These are phyloP conservation scores for Cuculus canorus DNA, from an alignment of 2,797 vertebrate genomes.

Conservation along the genomic window DNA sequence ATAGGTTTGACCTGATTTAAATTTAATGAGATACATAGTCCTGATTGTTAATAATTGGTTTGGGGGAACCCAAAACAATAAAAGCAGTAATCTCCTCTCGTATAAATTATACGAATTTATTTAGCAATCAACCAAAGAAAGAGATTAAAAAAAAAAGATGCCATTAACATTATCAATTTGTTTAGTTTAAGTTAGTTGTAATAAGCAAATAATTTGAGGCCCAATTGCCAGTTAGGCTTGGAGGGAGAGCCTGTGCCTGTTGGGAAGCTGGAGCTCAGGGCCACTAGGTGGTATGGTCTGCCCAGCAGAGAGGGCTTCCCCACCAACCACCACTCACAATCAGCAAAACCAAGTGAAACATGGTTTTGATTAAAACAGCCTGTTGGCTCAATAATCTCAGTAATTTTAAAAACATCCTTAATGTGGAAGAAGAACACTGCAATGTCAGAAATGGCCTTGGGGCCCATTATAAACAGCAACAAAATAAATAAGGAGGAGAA, in stretches of 20 bases:
- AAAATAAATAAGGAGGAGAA: constrained; percentile 79
- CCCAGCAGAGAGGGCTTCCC: constrained; percentile 54
- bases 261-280: constrained; percentile 1
- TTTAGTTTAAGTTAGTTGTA: constrained; percentile 27
- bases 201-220: constrained; percentile 40
- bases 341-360: constrained; percentile 82
- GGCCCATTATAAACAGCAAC: constrained; percentile 79
- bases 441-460: constrained; percentile 79
- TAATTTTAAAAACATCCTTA: constrained; percentile 85
- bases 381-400: constrained; percentile 83
- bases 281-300: constrained; percentile 78
- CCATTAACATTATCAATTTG: constrained; percentile 36
- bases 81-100: constrained; percentile 53
- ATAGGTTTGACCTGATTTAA: constrained; percentile 56
- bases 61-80: constrained; percentile 41
- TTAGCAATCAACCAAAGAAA: constrained; percentile 31
- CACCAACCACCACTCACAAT: constrained; percentile 74
- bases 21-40: constrained; percentile 38
- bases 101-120: constrained; percentile 51
- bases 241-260: neutral
- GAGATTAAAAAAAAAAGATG: neutral
- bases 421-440: constrained; percentile 75
- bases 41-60: constrained; percentile 61
- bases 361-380: constrained; percentile 85
- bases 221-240: neutral